Evolutionary conservation across 2,888 invertebrate genomes (phyloP).

Genomic region (Hypolimnas misippus): DNA sequence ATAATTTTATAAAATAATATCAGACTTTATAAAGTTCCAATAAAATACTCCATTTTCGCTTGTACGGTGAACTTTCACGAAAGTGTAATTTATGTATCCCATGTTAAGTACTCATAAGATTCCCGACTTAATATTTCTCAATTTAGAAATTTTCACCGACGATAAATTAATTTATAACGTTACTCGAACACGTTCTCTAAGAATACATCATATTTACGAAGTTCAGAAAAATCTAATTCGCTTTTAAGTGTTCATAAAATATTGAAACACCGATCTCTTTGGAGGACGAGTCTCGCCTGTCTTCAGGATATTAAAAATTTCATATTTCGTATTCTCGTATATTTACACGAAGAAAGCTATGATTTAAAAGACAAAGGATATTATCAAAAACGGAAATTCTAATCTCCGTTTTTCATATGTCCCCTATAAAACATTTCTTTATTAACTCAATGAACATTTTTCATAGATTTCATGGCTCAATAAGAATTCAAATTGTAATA

Average conservation of each 20-base stretch:
- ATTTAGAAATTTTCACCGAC: constrained; percentile 27
- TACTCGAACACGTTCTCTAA: constrained; percentile 32
- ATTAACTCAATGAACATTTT: not conserved
- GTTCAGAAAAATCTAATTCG: constrained; percentile 65
- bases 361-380: constrained; percentile 42
- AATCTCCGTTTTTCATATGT: not conserved
- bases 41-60: constrained; percentile 6
- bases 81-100: constrained; percentile 23
- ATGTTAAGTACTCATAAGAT: constrained; percentile 17
- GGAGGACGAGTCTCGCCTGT: constrained; percentile 60
- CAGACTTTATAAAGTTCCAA: constrained; percentile 4
- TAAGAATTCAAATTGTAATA: constrained; percentile 3
- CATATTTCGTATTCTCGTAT: constrained; percentile 59
- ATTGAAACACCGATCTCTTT: constrained; percentile 63
- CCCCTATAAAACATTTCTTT: not conserved
- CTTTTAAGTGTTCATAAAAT: constrained; percentile 73
- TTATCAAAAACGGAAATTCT: constrained; percentile 11
- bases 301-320: constrained; percentile 71
- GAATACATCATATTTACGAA: constrained; percentile 51
- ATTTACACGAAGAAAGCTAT: constrained; percentile 47
- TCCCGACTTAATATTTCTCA: constrained; percentile 29
- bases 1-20: not conserved
- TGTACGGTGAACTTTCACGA: constrained; percentile 14
- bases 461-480: not conserved
- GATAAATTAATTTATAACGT: constrained; percentile 28